Evolutionary conservation across 2,888 invertebrate genomes (phyloP).

Genomic region (Drosophila dives): DNA sequence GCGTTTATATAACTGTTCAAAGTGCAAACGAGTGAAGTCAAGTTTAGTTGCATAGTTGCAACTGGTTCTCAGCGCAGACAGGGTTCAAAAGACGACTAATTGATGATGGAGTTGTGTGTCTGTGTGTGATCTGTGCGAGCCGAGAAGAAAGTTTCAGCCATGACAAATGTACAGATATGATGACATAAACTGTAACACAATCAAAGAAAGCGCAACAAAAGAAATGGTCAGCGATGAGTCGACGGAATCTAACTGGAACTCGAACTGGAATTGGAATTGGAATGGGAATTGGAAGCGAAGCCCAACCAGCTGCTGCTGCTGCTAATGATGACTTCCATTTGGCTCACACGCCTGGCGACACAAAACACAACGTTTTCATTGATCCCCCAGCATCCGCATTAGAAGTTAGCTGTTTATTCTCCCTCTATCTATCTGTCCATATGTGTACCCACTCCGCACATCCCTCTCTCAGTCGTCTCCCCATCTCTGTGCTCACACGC

Average conservation of each 20-base stretch:
- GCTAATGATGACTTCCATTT: constrained; percentile 30
- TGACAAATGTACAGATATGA: constrained; percentile 71
- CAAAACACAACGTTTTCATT: constrained; percentile 54
- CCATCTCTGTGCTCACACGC: constrained; percentile 20
- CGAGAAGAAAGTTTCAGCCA: constrained; percentile 66
- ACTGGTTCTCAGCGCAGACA: constrained; percentile 58
- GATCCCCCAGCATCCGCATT: constrained; percentile 52
- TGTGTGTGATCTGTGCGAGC: constrained; percentile 3
- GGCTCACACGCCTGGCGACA: constrained; percentile 50
- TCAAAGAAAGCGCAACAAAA: constrained; percentile 74
- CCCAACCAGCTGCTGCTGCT: constrained; percentile 7
- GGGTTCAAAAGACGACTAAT: constrained; percentile 72
- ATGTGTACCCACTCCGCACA: background rate
- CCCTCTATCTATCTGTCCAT: constrained; percentile 11
- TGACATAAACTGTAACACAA: constrained; percentile 77
- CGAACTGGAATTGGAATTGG: constrained; percentile 8
- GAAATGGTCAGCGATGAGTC: constrained; percentile 48
- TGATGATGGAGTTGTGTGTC: constrained; percentile 52
- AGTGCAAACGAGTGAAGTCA: constrained; percentile 33
- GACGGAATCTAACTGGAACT: constrained; percentile 59
- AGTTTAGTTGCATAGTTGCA: constrained; percentile 36
- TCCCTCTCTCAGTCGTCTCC: constrained; percentile 3
- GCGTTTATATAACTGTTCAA: constrained; percentile 59
- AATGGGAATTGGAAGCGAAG: background rate
- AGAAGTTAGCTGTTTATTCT: constrained; percentile 45